These are phyloP conservation scores for Halocaridina rubra DNA, from an alignment of 2,888 invertebrate species.

Conservation along the genomic window DNA sequence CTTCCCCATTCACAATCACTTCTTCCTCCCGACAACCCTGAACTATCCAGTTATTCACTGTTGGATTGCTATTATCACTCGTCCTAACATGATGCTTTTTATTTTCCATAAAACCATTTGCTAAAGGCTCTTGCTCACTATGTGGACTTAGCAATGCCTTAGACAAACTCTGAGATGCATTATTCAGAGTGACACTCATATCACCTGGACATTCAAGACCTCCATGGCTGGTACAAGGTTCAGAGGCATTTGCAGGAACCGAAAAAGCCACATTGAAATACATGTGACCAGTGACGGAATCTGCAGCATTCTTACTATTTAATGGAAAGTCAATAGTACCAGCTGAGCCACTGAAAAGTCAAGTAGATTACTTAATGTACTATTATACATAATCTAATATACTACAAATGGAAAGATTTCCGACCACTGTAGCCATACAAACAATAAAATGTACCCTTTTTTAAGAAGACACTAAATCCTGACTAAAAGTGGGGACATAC, in stretches of 20 bases:
- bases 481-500: no score
- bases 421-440: no score
- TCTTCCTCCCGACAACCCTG: slow-evolving; percentile 15
- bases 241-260: not conserved
- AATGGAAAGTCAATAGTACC: slow-evolving; percentile 47
- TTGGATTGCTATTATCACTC: slow-evolving; percentile 5
- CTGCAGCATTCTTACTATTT: slow-evolving; percentile 43
- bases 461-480: no score
- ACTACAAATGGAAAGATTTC: no score
- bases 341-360: slow-evolving; percentile 26
- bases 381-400: no score
- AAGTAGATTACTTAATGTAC: no score
- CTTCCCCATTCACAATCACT: slow-evolving; percentile 33
- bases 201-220: slow-evolving; percentile 56
- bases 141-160: not conserved
- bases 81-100: slow-evolving; percentile 10
- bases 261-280: slow-evolving; percentile 51
- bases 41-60: slow-evolving; percentile 16
- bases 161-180: not conserved
- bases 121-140: slow-evolving; percentile 13
- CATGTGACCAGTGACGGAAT: slow-evolving; percentile 55
- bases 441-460: no score
- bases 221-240: slow-evolving; percentile 49
- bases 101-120: slow-evolving; percentile 35
- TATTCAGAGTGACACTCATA: not conserved